phyloP scores from a whole-genome alignment of 2,797 vertebrate species.

The Gymnopithys bicolor region DNA sequence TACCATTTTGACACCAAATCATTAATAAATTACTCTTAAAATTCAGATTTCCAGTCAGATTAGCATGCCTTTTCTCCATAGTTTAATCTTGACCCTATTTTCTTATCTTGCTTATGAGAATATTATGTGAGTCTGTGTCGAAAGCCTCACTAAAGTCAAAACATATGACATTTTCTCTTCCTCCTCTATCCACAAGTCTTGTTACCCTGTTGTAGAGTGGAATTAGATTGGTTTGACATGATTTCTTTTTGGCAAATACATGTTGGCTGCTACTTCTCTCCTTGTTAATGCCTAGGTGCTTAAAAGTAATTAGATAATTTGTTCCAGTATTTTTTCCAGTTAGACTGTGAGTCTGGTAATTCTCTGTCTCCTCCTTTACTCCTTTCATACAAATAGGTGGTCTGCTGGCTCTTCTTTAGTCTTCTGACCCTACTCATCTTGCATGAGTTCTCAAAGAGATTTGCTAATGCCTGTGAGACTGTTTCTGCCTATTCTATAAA shows the following conservation, averaged over 20 bases:
- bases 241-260: slow-evolving; percentile 10
- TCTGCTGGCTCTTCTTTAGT: not conserved
- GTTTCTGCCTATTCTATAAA: not conserved
- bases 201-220: not conserved
- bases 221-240: slow-evolving; percentile 1
- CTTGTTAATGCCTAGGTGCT: not conserved
- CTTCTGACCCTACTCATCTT: not conserved
- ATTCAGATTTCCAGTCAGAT: not conserved
- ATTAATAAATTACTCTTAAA: not conserved
- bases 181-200: not conserved
- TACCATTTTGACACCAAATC: not conserved
- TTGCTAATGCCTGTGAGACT: not conserved
- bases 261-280: not conserved
- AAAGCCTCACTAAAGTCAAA: not conserved
- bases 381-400: not conserved
- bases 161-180: not conserved
- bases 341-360: not conserved
- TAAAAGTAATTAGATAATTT: not conserved
- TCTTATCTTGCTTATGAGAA: not conserved
- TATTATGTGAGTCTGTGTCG: not conserved
- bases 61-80: not conserved
- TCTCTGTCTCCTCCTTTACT: not conserved
- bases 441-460: not conserved
- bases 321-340: not conserved
- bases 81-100: not conserved